Evolutionary conservation across 2,113 vertebrate genomes (phyloP), one percentile per base, ranked within the genome.

Genomic region (Phylloscopus trochilus): DNA sequence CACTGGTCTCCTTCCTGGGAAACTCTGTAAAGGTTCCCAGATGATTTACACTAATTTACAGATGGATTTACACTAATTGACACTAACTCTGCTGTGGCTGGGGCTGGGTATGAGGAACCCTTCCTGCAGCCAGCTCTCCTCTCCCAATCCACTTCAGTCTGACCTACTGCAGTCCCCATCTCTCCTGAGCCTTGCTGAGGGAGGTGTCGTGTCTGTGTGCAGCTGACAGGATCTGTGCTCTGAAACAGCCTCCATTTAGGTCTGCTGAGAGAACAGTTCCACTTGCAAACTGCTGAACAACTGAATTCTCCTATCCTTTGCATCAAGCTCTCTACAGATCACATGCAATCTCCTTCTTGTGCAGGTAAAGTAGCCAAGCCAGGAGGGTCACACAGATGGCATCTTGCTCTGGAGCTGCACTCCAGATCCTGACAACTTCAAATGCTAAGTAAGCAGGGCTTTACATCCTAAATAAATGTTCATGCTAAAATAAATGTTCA

Each of bases 271-370:
- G 58, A 23, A 21, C 18, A 27, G 35, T 2, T 60, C 2, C 11
- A 31, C 64, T 22, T 33, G 9, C 60, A 37, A 47, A 17, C 27
- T 26, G 15, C 51, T 7, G 46, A n/a, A 3, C 46, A 9, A 6
- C 44, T 23, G 1, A 15, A 2, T 15, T 15, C 44, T 43, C 75
- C 19, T 6, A 16, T 1, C 22, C 2, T 4, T 2, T 8, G 22
- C 2, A 4, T 17, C 49, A 10, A 4, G 4, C 76, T 35, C 27
- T 23, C 35, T 15, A 10, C 31, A 44, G 49, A 5, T 0, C 10
- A 49, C 55, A 3, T 0, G 8, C n/a, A 74, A 5, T 4, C 26
- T 5, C 14, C 15, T 3, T 31, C 47, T 39, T 27, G 1, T 47
- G 21, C 39, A 23, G 26, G 11, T 7, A 1, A 4, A 12, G 28